Conservation (phyloP, 2,888 invertebrate genomes). For the Drosophila monieri region DNA sequence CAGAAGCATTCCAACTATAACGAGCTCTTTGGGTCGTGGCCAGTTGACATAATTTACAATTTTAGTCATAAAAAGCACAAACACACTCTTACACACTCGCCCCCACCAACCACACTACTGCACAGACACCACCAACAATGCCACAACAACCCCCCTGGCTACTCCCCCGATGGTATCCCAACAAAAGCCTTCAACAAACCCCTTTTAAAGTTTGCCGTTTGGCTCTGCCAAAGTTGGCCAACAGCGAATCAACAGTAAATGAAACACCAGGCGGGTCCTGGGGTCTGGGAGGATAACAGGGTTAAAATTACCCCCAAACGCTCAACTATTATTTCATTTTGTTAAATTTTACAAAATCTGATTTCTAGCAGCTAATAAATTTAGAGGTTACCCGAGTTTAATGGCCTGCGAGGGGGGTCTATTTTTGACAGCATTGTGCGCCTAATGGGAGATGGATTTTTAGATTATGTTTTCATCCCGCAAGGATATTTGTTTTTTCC, state of each 20-base stretch:
- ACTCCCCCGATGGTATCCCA: constrained; percentile 5
- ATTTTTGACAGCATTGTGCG: constrained; percentile 3
- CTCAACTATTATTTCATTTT: constrained; percentile 30
- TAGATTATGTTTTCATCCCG: constrained; percentile 4
- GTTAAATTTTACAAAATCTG: constrained; percentile 35
- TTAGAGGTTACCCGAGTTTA: constrained; percentile 12
- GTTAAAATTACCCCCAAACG: background rate
- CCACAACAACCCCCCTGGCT: constrained; percentile 23
- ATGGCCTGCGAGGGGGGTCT: constrained; percentile 18
- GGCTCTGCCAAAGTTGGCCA: constrained; percentile 68
- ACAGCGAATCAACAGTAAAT: constrained; percentile 70
- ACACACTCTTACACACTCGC: constrained; percentile 13
- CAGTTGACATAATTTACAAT: constrained; percentile 79
- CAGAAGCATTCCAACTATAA: constrained; percentile 61
- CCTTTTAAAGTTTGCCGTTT: constrained; percentile 69
- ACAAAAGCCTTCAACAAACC: constrained; percentile 37
- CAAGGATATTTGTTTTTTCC: background rate
- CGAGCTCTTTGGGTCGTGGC: constrained; percentile 77
- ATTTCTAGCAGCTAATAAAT: constrained; percentile 40
- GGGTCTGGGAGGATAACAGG: background rate
- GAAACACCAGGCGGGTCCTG: constrained; percentile 38
- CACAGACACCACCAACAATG: constrained; percentile 15
- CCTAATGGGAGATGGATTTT: constrained; percentile 4
- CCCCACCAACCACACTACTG: background rate
- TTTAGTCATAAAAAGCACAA: constrained; percentile 73